These are phyloP conservation scores for Cyprinodon tularosa DNA, from an alignment of 2,113 vertebrate genomes.

Conservation along the genomic window DNA sequence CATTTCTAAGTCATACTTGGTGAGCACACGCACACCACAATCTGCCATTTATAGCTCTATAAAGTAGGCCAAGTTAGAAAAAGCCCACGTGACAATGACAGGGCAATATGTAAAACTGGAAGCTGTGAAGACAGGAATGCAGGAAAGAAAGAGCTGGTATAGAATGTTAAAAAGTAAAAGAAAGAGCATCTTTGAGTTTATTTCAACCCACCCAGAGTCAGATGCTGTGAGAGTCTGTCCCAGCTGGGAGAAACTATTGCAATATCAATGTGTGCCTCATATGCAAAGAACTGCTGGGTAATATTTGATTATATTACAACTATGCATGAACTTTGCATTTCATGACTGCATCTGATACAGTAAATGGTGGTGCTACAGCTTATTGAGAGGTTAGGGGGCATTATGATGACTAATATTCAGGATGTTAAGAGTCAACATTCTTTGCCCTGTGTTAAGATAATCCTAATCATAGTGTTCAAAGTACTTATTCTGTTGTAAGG, in stretches of 20 bases:
- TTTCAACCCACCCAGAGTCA: neutral
- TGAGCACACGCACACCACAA: slow-evolving; percentile 26
- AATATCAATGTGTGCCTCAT: neutral
- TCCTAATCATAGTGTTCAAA: no score
- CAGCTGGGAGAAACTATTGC: neutral
- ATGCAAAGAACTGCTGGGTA: neutral
- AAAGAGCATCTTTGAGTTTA: neutral
- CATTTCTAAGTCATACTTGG: no score
- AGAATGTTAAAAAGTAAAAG: neutral
- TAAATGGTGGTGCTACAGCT: no score
- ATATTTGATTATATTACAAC: neutral
- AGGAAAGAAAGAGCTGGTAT: neutral
- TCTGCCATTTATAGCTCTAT: slow-evolving; percentile 58
- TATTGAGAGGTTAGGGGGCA: no score
- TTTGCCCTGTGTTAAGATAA: no score
- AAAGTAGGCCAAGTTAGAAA: slow-evolving; percentile 56
- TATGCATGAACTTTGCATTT: no score
- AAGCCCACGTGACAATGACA: slow-evolving; percentile 43
- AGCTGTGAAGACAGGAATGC: slow-evolving; percentile 7
- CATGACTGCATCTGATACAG: no score
- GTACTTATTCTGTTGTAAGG: no score
- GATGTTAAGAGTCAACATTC: no score
- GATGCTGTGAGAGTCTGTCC: neutral
- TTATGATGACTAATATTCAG: no score
- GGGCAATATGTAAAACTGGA: slow-evolving; percentile 14